These are phyloP conservation scores for Atherinomorus stipes DNA, from an alignment of 2,113 vertebrate genomes.

Conservation along the genomic window DNA sequence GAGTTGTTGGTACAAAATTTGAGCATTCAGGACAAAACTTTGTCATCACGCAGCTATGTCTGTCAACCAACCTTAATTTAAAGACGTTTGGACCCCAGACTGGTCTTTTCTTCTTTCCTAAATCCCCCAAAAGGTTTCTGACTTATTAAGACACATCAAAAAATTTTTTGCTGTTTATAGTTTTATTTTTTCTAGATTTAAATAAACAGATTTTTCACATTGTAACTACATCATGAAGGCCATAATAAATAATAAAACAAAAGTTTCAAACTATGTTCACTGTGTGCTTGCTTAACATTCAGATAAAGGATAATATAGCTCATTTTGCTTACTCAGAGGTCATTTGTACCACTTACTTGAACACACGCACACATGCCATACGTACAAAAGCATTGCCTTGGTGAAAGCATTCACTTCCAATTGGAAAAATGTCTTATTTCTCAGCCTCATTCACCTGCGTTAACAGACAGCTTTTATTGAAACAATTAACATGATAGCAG, in stretches of 20 bases:
- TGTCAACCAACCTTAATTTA: too few species aligned
- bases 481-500: slow-evolving; percentile 9
- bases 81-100: too few species aligned
- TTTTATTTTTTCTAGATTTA: slow-evolving; percentile 10
- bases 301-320: slow-evolving; percentile 11
- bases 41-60: too few species aligned
- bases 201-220: slow-evolving; percentile 26
- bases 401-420: not conserved
- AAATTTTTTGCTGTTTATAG: not conserved
- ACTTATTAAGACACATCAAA: not conserved
- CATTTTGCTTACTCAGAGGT: not conserved
- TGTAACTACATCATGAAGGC: not conserved
- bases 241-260: not conserved
- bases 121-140: not conserved
- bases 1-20: too few species aligned
- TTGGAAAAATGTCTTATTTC: not conserved
- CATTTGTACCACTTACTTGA: not conserved
- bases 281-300: slow-evolving; percentile 7
- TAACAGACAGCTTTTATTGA: slow-evolving; percentile 15
- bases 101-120: too few species aligned
- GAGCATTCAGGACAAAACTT: too few species aligned
- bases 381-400: not conserved
- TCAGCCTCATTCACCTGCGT: slow-evolving; percentile 18
- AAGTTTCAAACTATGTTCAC: not conserved
- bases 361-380: slow-evolving; percentile 1